A percentile compares a stretch with the other conserved stretches of the same genome.
These are phyloP conservation scores for Coleophora deauratella DNA, from an alignment of 2,888 invertebrate species.

Conservation along the genomic window DNA sequence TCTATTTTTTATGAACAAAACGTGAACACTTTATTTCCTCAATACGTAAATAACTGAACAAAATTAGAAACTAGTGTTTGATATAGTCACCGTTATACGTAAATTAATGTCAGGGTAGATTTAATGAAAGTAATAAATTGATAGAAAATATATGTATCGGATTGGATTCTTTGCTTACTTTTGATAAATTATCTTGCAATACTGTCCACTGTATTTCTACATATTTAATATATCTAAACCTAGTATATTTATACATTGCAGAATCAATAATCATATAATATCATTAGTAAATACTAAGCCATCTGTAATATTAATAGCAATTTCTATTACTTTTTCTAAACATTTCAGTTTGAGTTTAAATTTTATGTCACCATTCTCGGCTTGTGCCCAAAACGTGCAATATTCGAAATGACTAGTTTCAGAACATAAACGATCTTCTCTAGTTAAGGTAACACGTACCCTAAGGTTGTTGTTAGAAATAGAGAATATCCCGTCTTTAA, in stretches of 20 bases:
- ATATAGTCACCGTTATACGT: slow-evolving; percentile 85
- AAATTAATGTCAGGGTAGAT: slow-evolving; percentile 90
- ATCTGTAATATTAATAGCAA: slow-evolving; percentile 35
- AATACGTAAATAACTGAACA: slow-evolving; percentile 59
- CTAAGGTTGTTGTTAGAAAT: slow-evolving; percentile 66
- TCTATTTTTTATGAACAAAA: slow-evolving; percentile 4
- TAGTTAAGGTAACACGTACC: slow-evolving; percentile 40
- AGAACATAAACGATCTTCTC: not conserved
- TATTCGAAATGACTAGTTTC: slow-evolving; percentile 15
- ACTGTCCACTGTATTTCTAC: slow-evolving; percentile 64
- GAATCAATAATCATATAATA: slow-evolving; percentile 41
- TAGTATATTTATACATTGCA: slow-evolving; percentile 32
- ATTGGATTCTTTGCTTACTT: slow-evolving; percentile 58
- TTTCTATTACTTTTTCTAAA: not conserved
- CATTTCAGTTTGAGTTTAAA: not conserved
- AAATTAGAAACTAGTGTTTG: slow-evolving; percentile 62
- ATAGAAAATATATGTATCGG: slow-evolving; percentile 45
- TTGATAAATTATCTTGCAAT: slow-evolving; percentile 56
- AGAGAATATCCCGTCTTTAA: slow-evolving; percentile 54
- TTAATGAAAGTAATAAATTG: slow-evolving; percentile 50
- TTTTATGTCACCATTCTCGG: slow-evolving; percentile 12
- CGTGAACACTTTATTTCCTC: slow-evolving; percentile 23
- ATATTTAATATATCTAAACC: slow-evolving; percentile 26
- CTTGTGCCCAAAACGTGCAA: slow-evolving; percentile 36
- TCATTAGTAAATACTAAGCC: slow-evolving; percentile 44